Evolutionary conservation across 2,113 vertebrate genomes (phyloP).

Genomic region (Panthera tigris): DNA sequence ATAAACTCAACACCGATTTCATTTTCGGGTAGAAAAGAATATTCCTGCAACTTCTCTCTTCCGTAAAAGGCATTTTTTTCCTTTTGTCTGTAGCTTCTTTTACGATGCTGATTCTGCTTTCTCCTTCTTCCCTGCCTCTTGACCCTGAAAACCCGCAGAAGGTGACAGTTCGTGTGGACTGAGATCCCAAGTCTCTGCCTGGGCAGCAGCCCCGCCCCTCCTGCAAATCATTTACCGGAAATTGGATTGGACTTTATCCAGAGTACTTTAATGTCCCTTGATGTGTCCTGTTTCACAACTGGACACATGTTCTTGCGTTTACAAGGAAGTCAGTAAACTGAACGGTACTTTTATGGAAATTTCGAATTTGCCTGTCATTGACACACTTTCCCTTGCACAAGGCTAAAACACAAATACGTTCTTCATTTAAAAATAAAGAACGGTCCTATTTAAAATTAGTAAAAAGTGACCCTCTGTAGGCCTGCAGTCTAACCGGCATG

Average conservation of each 20-base stretch:
- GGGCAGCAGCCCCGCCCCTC: fast-evolving
- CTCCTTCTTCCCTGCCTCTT: background rate
- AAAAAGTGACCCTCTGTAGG: background rate
- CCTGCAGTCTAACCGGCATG: background rate
- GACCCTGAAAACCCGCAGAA: background rate
- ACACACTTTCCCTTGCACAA: background rate
- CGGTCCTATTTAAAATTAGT: background rate
- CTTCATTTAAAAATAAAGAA: background rate
- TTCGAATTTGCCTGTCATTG: background rate
- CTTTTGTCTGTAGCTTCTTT: background rate
- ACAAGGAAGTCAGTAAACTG: background rate
- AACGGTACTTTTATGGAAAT: background rate
- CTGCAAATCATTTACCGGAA: background rate
- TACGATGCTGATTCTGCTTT: background rate
- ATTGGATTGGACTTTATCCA: background rate
- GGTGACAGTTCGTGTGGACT: background rate
- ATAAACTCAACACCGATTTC: background rate
- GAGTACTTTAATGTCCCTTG: background rate
- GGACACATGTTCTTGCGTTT: background rate
- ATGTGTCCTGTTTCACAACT: background rate
- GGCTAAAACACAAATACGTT: background rate
- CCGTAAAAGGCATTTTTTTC: background rate
- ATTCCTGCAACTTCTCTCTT: background rate
- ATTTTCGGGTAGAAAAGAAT: background rate
- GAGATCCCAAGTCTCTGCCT: background rate